phyloP scores from a whole-genome alignment of 2,888 invertebrate species.

The Achlya flavicornis region DNA sequence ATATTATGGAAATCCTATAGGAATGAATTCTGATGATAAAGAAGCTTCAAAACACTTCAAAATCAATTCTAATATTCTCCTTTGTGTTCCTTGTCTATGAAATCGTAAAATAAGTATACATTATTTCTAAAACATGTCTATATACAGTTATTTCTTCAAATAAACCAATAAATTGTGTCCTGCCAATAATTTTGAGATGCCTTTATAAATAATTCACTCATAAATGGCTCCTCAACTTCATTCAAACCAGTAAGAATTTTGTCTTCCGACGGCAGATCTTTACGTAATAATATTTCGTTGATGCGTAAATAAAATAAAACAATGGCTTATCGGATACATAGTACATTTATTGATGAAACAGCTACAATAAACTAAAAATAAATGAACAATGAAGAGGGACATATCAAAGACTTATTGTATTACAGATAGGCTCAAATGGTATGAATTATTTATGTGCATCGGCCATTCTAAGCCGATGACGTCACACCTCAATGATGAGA shows the following conservation, averaged over 20 bases:
- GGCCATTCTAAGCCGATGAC: constrained; percentile 57
- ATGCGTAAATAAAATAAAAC: constrained; percentile 1
- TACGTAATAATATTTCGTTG: background rate
- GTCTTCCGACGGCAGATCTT: background rate
- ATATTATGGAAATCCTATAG: too few relatives aligned
- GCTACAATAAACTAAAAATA: background rate
- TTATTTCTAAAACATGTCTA: background rate
- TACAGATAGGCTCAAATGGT: constrained; percentile 51
- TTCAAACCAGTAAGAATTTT: background rate
- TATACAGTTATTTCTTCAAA: background rate
- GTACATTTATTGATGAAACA: background rate
- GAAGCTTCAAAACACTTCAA: too few relatives aligned
- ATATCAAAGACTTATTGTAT: constrained; percentile 20
- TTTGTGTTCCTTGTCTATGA: too few relatives aligned
- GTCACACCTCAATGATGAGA: constrained; percentile 35
- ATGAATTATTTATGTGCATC: constrained; percentile 53
- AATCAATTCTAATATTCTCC: too few relatives aligned
- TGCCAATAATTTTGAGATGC: background rate
- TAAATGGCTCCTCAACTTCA: background rate
- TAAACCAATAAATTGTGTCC: background rate
- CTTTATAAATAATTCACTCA: background rate
- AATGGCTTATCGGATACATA: constrained; percentile 1
- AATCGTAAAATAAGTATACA: too few relatives aligned
- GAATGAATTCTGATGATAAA: too few relatives aligned
- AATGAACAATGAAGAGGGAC: constrained; percentile 6